Evolutionary conservation across 2,888 invertebrate genomes (phyloP), one percentile per base, ranked within the genome.

Genomic region (Caradrina kadenii): DNA sequence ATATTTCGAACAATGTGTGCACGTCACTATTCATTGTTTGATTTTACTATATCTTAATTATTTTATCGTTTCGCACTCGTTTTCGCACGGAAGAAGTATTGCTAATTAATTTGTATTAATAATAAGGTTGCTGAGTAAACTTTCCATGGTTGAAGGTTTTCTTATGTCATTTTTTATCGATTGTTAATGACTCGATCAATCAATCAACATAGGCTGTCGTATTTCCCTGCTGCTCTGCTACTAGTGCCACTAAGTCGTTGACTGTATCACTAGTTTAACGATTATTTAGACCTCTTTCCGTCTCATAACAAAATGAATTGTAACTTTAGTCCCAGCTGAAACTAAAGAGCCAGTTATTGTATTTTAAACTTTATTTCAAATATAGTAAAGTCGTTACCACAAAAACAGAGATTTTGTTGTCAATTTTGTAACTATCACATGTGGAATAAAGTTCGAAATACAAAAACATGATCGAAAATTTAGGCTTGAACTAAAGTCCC

Each of bases 1-100:
- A 80, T 77, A 64, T 56, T 64, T 59, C 54, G 50, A 72, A 80
- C 81, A 81, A 80, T 78, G 69, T 68, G 69, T 50, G 69, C 31
- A 65, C 59, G 56, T 76, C 55, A 66, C 65, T 61, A 65, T 60
- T 61, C 63, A 78, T 79, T 78, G 63, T 69, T 76, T 55, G 58
- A 50, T 68, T 80, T 77, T 76, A 76, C 63, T 80, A 61, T 78
- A 81, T 76, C 42, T 78, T 70, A 77, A 80, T 80, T 60, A 76
- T 55, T 62, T 62, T 66, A 52, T 50, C 19, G 39, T 31, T 66
- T 63, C 60, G 50, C 48, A 39, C 54, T 66, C 60, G 49, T 50
- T 76, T 76, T 76, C 54, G 50, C 63, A 65, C 49, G 70, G 49
- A 58, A 78, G 63, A 61, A n/a, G 21, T 60, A 52, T 63, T 55